Conservation (phyloP, 2,113 vertebrate genomes). For the Phocoena phocoena region DNA sequence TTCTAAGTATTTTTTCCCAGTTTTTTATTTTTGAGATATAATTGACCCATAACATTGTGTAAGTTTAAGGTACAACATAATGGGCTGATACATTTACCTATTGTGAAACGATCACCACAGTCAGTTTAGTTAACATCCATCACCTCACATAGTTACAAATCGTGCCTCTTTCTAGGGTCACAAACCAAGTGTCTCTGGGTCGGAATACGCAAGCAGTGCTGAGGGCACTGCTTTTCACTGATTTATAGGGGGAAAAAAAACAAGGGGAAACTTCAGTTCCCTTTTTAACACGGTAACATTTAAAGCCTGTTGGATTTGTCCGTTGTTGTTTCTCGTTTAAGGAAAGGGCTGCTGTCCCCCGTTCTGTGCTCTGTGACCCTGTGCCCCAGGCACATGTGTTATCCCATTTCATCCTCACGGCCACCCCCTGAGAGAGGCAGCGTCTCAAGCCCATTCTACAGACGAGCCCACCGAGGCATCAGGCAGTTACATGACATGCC, state of each 20-base stretch:
- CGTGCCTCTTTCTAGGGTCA: rapidly evolving
- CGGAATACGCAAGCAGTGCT: rapidly evolving
- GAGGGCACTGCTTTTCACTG: neutral
- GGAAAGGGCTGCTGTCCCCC: rapidly evolving
- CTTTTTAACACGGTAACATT: neutral
- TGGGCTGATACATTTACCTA: neutral
- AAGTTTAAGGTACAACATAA: neutral
- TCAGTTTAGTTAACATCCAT: neutral
- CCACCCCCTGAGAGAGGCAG: neutral
- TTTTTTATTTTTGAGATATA: neutral
- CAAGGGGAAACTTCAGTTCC: neutral
- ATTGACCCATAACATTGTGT: neutral
- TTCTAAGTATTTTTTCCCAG: neutral
- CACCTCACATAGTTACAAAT: neutral
- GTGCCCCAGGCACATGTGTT: rapidly evolving
- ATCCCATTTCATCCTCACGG: rapidly evolving
- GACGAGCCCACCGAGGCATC: neutral
- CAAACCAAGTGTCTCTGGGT: rapidly evolving
- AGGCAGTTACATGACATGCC: neutral
- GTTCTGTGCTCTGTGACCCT: neutral
- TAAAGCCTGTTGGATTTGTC: neutral
- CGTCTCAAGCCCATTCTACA: neutral
- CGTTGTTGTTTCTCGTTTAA: neutral
- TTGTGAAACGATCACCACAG: neutral
- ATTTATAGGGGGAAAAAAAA: rapidly evolving